Evolutionary conservation across 2,888 invertebrate species (phyloP).

Genomic region (Cataglyphis altisquamis): DNA sequence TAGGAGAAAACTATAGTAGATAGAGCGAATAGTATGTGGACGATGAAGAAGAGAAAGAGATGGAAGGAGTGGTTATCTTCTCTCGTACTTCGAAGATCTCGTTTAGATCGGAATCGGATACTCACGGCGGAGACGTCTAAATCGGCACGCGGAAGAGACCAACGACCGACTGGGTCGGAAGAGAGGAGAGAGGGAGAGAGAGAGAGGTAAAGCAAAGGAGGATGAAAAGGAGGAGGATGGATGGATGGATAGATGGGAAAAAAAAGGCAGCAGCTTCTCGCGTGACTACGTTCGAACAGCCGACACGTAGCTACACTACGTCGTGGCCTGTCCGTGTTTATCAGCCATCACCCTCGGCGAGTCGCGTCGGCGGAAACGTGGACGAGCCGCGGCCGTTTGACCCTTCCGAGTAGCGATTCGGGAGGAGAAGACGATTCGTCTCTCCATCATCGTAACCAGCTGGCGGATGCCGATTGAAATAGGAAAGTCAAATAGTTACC

Average conservation of each 20-base stretch:
- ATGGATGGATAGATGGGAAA: constrained; percentile 16
- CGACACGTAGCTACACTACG: constrained; percentile 73
- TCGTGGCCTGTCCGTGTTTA: constrained; percentile 76
- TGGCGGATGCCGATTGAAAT: constrained; percentile 10
- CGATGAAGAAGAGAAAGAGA: neutral
- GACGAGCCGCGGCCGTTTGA: constrained; percentile 62
- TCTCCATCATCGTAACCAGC: neutral
- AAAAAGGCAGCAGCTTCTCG: constrained; percentile 66
- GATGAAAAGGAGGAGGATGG: constrained; percentile 56
- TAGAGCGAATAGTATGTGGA: constrained; percentile 39
- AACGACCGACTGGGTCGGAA: constrained; percentile 66
- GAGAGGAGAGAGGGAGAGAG: constrained; percentile 23
- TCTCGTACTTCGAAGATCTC: constrained; percentile 58
- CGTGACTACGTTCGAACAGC: constrained; percentile 74
- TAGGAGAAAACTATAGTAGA: constrained; percentile 17
- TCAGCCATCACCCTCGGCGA: constrained; percentile 75
- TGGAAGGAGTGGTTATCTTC: constrained; percentile 46
- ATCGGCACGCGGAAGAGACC: constrained; percentile 76
- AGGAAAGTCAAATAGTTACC: neutral
- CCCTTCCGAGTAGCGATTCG: constrained; percentile 52
- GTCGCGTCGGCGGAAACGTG: constrained; percentile 67
- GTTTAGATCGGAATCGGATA: constrained; percentile 72
- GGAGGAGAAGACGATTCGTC: constrained; percentile 9
- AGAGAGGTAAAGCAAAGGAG: constrained; percentile 24
- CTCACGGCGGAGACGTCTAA: constrained; percentile 72